phyloP scores from a whole-genome alignment of 2,113 vertebrate genomes.

The Pseudonaja textilis region DNA sequence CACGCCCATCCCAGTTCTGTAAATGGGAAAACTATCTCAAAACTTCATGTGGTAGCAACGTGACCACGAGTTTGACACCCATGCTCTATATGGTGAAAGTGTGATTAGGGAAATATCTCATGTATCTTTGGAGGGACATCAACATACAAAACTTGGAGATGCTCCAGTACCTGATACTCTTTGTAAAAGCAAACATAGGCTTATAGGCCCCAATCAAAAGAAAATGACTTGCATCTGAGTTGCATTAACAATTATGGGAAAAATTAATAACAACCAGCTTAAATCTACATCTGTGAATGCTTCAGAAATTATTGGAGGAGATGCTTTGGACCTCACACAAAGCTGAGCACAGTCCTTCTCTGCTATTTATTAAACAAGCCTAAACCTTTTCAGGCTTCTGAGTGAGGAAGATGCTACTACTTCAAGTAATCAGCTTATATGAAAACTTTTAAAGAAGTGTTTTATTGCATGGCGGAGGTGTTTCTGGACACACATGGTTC shows the following conservation, averaged over 20 bases:
- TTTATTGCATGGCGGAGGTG: neutral
- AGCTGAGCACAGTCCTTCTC: neutral
- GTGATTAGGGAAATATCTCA: neutral
- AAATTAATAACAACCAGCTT: neutral
- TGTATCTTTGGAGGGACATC: neutral
- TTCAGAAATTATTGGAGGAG: neutral
- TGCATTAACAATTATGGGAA: neutral
- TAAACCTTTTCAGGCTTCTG: neutral
- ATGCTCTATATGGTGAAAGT: neutral
- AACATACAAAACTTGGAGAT: neutral
- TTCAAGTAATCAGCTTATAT: neutral
- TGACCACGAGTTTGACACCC: too few species aligned
- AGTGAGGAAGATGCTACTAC: neutral
- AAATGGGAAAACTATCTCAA: too few species aligned
- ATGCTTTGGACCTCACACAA: neutral
- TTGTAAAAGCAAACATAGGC: neutral
- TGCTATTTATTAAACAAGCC: neutral
- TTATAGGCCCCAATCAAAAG: neutral
- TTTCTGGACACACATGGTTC: neutral
- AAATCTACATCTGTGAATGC: neutral
- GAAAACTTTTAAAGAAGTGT: neutral
- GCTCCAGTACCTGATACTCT: neutral
- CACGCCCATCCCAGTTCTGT: too few species aligned
- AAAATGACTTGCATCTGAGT: neutral
- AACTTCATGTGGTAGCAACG: too few species aligned